Conservation (phyloP, 2,113 vertebrate genomes). For the Nycticorax nycticorax region DNA sequence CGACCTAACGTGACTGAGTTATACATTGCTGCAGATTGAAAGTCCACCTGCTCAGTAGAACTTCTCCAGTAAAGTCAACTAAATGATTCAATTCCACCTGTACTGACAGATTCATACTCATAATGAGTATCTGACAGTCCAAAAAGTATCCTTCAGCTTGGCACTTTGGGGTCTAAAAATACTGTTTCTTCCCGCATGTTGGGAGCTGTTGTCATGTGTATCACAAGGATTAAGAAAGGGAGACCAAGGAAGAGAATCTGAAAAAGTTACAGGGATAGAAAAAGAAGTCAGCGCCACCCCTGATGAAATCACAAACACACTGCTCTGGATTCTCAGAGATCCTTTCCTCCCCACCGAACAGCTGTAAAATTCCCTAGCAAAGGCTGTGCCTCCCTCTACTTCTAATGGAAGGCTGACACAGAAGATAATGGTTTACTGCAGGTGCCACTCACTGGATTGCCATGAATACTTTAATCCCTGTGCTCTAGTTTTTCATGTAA, state of each 20-base stretch:
- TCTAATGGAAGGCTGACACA: background rate
- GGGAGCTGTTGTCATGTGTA: background rate
- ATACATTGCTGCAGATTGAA: background rate
- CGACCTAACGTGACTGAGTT: background rate
- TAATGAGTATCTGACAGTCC: background rate
- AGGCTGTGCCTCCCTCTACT: background rate
- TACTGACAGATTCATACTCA: background rate
- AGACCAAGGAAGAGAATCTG: background rate
- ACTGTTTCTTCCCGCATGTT: background rate
- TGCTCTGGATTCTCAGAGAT: background rate
- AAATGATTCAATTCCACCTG: background rate
- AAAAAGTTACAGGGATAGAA: background rate
- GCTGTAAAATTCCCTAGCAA: background rate
- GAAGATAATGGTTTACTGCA: background rate
- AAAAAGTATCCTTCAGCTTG: background rate
- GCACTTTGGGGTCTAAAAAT: background rate
- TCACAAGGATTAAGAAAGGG: background rate
- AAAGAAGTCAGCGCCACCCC: background rate
- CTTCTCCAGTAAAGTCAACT: background rate
- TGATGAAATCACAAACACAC: background rate
- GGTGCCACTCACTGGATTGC: background rate
- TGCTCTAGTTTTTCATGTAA: background rate
- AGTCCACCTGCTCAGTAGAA: background rate
- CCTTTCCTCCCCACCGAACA: background rate
- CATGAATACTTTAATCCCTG: background rate